These are phyloP conservation scores for Fissipunctia ypsillon DNA, from an alignment of 2,888 invertebrate species.

Conservation along the genomic window DNA sequence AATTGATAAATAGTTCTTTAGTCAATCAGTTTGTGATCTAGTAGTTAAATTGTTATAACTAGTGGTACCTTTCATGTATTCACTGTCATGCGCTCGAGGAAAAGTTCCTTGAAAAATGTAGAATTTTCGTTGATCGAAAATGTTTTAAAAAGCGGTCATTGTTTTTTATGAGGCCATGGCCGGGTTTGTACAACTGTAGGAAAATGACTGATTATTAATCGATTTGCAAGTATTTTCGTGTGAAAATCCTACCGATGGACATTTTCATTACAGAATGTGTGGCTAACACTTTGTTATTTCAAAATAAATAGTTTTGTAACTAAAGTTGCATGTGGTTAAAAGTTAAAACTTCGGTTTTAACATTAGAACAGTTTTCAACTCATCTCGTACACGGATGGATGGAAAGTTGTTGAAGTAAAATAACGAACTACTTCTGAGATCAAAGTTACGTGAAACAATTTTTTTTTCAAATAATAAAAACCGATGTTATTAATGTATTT, in stretches of 20 bases:
- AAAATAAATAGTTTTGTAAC: slow-evolving; percentile 12
- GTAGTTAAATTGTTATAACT: slow-evolving; percentile 74
- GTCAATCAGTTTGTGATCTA: slow-evolving; percentile 88
- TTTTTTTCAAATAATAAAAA: not conserved
- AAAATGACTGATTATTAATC: not conserved
- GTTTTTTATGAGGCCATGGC: slow-evolving; percentile 23
- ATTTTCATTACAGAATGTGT: not conserved
- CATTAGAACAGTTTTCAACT: slow-evolving; percentile 9
- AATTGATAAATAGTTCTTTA: slow-evolving; percentile 85
- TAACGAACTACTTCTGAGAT: not conserved
- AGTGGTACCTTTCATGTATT: slow-evolving; percentile 66
- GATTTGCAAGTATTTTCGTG: not conserved
- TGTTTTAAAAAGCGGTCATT: slow-evolving; percentile 26
- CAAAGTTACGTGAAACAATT: not conserved
- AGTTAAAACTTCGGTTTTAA: not conserved
- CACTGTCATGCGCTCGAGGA: slow-evolving; percentile 54
- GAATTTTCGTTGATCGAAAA: slow-evolving; percentile 49
- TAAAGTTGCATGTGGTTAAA: not conserved
- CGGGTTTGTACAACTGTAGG: slow-evolving; percentile 18
- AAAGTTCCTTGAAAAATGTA: slow-evolving; percentile 20
- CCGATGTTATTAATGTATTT: not conserved
- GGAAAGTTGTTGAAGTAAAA: not conserved
- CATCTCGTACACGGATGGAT: not conserved
- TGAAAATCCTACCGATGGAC: not conserved
- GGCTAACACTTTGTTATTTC: not conserved